Base-by-base conservation (phyloP, 2,113 vertebrate species). In the Caloenas nicobarica region DNA sequence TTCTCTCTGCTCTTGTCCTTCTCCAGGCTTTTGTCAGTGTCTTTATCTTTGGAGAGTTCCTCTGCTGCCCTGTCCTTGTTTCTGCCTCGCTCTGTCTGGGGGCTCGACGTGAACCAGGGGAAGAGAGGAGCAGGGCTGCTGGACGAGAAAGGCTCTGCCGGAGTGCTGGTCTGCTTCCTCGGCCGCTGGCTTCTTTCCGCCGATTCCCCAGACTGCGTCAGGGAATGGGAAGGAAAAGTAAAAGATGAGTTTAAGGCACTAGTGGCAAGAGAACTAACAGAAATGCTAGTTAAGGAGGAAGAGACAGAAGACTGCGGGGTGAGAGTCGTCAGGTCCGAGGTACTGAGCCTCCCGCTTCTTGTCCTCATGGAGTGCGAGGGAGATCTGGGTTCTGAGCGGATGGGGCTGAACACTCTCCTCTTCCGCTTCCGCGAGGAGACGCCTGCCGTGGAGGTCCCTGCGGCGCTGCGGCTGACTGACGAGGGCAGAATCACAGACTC, bases 351-450 rank as follows among this genome's bases (percentile, higher is more conserved):
- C 92, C 99, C 99, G 26, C 99, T 99, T 97, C 99, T 98, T 6
- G 99, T 99, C 93, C 99, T 99, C 99, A 99, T 99, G 85, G 99
- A 99, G 98, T 99, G 99, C 1, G 99, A 99, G 57, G 99, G 99
- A 91, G 99, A 99, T 44, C 99, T 98, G 36, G 99, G 98, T 18
- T 99, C 99, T 1, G 98, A 98, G 31, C 98, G 98, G 62, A 98
- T 97, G 16, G 98, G 97, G 90, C 98, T 98, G 11, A 98, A 97
- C 4, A 98, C 98, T 66, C 93, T 98, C 81, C 98, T 98, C 89
- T 98, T 99, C 87, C 98, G 97, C n/a, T 98, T 98, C 18, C 98
- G 98, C 9, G 96, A 98, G 42, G 95, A 97, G 14, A 97, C 97
- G 28, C 97, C 97, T 0, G 98, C 95, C 16, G 97, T 97, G 3